Percentiles rank a stretch among this genome's conserved stretches.
Conservation (phyloP, 2,888 invertebrate species). For the Macaria notata region DNA sequence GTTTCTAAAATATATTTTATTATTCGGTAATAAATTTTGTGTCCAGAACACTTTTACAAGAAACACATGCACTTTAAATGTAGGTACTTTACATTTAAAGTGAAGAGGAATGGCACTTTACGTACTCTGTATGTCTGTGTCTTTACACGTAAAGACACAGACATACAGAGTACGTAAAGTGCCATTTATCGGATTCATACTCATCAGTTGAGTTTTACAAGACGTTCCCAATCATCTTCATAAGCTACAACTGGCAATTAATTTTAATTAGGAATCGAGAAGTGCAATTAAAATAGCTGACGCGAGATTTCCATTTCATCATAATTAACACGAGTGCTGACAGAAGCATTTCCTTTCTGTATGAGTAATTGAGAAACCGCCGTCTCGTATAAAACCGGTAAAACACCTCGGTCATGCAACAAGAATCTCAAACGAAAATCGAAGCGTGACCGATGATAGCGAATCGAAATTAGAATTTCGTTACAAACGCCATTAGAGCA, state of each 20-base stretch:
- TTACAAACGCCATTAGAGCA: constrained; percentile 27
- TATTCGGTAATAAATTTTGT: too few species aligned
- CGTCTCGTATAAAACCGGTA: constrained; percentile 40
- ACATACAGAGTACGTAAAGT: too few species aligned
- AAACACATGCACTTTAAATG: too few species aligned
- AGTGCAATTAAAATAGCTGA: constrained; percentile 15
- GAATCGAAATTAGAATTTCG: constrained; percentile 29
- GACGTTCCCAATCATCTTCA: too few species aligned
- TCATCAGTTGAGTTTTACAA: too few species aligned
- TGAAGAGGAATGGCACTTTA: too few species aligned
- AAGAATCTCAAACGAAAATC: constrained; percentile 42
- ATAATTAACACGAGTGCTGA: constrained; percentile 25
- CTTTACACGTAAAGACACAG: too few species aligned
- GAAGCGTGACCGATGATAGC: constrained; percentile 31
- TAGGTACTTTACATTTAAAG: too few species aligned
- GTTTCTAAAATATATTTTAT: too few species aligned
- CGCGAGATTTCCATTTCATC: constrained; percentile 22
- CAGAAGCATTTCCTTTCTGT: constrained; percentile 26
- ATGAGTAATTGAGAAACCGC: constrained; percentile 35
- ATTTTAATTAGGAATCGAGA: constrained; percentile 1
- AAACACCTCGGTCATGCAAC: constrained; percentile 46
- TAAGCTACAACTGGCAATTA: background rate
- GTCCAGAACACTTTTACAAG: too few species aligned
- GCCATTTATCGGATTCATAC: too few species aligned
- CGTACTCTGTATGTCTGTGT: too few species aligned